Evolutionary conservation across 2,888 invertebrate genomes (phyloP), one percentile per base, ranked within the genome.

Genomic region (Andrena fulva): DNA sequence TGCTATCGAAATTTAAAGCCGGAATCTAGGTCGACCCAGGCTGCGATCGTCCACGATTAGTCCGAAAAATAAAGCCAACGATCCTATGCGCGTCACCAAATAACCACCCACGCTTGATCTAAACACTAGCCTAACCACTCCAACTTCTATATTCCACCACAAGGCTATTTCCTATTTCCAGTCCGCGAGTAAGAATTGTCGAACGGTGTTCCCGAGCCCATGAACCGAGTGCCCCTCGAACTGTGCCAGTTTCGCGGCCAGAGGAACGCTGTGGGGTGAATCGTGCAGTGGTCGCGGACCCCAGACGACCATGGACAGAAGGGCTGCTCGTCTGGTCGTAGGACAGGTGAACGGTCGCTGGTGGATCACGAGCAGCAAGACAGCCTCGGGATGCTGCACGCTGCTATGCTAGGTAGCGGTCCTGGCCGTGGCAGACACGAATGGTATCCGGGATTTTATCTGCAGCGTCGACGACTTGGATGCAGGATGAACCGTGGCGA

Each of bases 401-500:
- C 91, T 88, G 92, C 91, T 90, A 88, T 92, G 91, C 86, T 92
- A 92, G 91, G 91, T 83, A 91, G 92, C 80, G 91, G 87, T 86
- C 89, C 91, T 84, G 91, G 91, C 83, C 90, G 91, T 87, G 92
- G 91, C 85, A 91, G 90, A 91, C 89, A 90, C 80, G 90, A 91
- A 85, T 90, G 89, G 89, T 92, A 91, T 89, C 91, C 91, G 76
- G 89, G 88, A 81, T 91, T 90, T 88, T 87, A 90, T 86, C 86
- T 87, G 42, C 90, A 89, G 73, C 86, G 88, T 75, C 87, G 89
- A 83, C 88, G 88, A 76, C 85, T 89, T 59, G 91, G 89, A 67
- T 85, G 86, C 87, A 92, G 90, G 77, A 96, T 96, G 96, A 96
- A 96, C 94, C 95, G 96, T 81, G 95, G 95, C 84, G 96, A 96